Evolutionary conservation across 2,113 vertebrate genomes (phyloP).

Genomic region (Pangasianodon hypophthalmus): DNA sequence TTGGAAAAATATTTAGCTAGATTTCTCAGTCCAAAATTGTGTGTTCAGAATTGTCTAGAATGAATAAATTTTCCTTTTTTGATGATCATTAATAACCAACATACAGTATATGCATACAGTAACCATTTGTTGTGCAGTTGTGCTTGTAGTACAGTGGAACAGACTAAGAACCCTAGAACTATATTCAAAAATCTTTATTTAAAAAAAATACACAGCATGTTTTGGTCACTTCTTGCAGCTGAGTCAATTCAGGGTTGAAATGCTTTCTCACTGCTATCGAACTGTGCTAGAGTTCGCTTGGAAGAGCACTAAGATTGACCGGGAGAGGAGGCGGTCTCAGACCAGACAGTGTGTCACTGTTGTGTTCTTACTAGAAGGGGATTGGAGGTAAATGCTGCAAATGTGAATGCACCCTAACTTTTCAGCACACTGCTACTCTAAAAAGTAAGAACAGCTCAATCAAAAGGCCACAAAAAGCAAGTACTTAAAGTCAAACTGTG

Average conservation of each 20-base stretch:
- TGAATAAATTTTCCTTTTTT: not conserved
- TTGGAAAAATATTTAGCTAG: not conserved
- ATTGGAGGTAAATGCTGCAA: not conserved
- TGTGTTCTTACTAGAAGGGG: not conserved
- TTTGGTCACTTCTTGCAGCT: not conserved
- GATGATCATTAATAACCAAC: not conserved
- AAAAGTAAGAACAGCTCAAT: not conserved
- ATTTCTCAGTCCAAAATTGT: not conserved
- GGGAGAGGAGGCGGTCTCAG: not conserved
- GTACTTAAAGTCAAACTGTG: not conserved
- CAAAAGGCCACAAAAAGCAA: not conserved
- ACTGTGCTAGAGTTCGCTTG: not conserved
- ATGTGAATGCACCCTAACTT: not conserved
- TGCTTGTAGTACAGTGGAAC: too few relatives aligned
- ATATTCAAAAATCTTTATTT: not conserved
- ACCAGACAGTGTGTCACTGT: not conserved
- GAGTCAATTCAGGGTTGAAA: not conserved
- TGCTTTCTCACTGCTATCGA: not conserved
- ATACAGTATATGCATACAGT: not conserved
- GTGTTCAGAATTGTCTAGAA: not conserved
- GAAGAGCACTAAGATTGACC: not conserved
- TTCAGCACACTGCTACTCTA: not conserved
- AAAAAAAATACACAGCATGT: not conserved
- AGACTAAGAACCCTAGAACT: not conserved
- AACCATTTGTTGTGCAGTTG: not conserved